phyloP scores from a whole-genome alignment of 92 coral and sea anemone species.

The Epizoanthus fatuus region DNA sequence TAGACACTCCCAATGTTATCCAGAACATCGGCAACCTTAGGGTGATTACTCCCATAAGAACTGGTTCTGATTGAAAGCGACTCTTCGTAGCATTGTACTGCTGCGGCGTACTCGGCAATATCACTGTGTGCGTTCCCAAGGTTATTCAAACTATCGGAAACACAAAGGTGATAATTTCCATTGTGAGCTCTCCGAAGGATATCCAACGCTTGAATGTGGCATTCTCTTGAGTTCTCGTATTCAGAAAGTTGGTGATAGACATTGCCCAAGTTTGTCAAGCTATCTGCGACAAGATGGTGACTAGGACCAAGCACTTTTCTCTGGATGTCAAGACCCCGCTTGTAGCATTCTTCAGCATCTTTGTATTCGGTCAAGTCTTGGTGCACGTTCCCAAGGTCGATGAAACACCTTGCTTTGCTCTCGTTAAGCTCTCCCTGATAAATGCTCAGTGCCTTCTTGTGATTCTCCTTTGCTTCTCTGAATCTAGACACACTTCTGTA shows the following conservation, averaged over 20 bases:
- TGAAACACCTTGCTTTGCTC: not conserved
- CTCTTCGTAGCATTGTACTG: slow-evolving; percentile 19
- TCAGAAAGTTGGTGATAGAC: slow-evolving; percentile 10
- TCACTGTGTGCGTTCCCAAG: slow-evolving; percentile 39
- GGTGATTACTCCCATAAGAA: slow-evolving; percentile 5
- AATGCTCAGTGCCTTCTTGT: not conserved
- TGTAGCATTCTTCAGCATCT: slow-evolving; percentile 28
- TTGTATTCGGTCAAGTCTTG: slow-evolving; percentile 22
- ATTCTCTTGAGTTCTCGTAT: slow-evolving; percentile 27
- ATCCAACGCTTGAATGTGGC: slow-evolving; percentile 27
- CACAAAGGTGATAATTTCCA: not conserved
- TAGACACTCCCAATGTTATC: slow-evolving; percentile 43
- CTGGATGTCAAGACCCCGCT: slow-evolving; percentile 1
- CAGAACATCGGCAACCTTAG: slow-evolving; percentile 39
- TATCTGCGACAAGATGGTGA: slow-evolving; percentile 48
- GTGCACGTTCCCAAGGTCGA: slow-evolving; percentile 25
- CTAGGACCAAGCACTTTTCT: slow-evolving; percentile 11
- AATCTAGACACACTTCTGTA: slow-evolving; percentile 22
- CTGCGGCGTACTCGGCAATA: slow-evolving; percentile 7
- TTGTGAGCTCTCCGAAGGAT: slow-evolving; percentile 15
- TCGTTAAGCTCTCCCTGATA: not conserved
- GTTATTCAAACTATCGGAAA: slow-evolving; percentile 32
- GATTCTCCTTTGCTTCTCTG: slow-evolving; percentile 23
- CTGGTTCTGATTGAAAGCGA: slow-evolving; percentile 23
- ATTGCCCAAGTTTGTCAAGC: slow-evolving; percentile 49